Evolutionary conservation across 2,113 vertebrate species (phyloP).

Genomic region (Panthera uncia): DNA sequence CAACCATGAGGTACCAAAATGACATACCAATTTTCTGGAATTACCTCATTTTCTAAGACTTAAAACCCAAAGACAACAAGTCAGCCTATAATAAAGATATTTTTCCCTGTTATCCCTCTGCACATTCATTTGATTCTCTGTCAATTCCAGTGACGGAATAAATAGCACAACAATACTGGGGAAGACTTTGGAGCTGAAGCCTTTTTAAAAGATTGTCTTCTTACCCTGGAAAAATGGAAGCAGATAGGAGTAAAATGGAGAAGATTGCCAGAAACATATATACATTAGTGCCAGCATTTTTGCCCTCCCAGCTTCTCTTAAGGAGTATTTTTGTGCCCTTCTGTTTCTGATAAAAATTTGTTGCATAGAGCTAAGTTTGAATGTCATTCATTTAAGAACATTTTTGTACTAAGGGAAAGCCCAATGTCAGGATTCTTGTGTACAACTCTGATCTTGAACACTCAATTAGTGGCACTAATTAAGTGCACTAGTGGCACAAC

Average conservation of each 20-base stretch:
- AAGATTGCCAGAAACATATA: conserved; percentile 12
- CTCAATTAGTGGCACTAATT: neutral
- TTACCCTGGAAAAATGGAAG: conserved; percentile 5
- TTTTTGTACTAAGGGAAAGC: conserved; percentile 5
- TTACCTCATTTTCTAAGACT: conserved; percentile 3
- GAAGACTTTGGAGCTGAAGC: neutral
- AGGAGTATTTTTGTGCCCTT: neutral
- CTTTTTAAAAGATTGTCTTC: conserved; percentile 15
- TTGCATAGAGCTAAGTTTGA: neutral
- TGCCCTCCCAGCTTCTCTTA: neutral
- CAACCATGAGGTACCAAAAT: neutral
- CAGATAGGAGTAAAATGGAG: neutral
- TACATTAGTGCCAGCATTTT: neutral
- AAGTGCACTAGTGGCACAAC: conserved; percentile 20
- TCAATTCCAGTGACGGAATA: neutral
- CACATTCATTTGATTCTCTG: conserved; percentile 6
- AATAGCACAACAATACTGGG: neutral
- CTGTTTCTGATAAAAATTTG: neutral
- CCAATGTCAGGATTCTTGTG: conserved; percentile 28
- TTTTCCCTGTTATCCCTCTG: neutral
- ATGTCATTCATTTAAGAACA: conserved; percentile 8
- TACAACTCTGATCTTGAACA: conserved; percentile 47
- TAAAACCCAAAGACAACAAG: conserved; percentile 8
- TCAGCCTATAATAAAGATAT: conserved; percentile 12
- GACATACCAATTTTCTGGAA: neutral